These are phyloP conservation scores for Calameuta idolon DNA, from an alignment of 2,888 invertebrate species.

Conservation along the genomic window DNA sequence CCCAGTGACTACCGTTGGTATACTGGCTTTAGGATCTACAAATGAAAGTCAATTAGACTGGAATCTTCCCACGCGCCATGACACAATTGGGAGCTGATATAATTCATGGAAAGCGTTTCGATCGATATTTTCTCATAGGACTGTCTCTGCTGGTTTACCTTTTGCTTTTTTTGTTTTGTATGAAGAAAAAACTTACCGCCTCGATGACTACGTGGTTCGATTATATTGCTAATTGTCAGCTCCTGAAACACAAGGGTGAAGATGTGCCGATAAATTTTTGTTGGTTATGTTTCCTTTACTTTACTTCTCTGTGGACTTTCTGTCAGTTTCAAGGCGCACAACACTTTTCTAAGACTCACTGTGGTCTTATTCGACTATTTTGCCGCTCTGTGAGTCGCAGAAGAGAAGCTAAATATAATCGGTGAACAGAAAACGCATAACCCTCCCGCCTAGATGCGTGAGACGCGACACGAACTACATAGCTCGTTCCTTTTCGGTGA, in stretches of 20 bases:
- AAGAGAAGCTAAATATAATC: slow-evolving; percentile 49
- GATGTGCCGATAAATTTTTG: slow-evolving; percentile 17
- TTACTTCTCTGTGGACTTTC: slow-evolving; percentile 20
- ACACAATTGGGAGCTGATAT: background rate
- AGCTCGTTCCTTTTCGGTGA: slow-evolving; percentile 5
- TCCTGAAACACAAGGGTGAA: too few relatives aligned
- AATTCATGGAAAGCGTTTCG: background rate
- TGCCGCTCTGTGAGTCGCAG: slow-evolving; percentile 20
- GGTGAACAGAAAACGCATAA: slow-evolving; percentile 31
- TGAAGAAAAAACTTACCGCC: too few relatives aligned
- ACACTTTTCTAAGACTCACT: background rate
- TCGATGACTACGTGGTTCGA: too few relatives aligned
- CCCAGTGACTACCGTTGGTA: background rate
- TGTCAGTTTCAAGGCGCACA: slow-evolving; percentile 9
- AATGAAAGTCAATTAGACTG: background rate
- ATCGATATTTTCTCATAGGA: background rate
- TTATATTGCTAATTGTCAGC: too few relatives aligned
- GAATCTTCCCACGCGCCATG: background rate
- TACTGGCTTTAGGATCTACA: background rate
- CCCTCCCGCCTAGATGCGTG: slow-evolving; percentile 43
- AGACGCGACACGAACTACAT: background rate
- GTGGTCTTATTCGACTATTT: background rate
- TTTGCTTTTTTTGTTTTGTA: background rate
- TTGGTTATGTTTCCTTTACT: slow-evolving; percentile 17
- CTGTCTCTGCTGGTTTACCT: background rate